Conservation (phyloP, 2,113 vertebrate species). For the Oxygymnocypris stewartii region DNA sequence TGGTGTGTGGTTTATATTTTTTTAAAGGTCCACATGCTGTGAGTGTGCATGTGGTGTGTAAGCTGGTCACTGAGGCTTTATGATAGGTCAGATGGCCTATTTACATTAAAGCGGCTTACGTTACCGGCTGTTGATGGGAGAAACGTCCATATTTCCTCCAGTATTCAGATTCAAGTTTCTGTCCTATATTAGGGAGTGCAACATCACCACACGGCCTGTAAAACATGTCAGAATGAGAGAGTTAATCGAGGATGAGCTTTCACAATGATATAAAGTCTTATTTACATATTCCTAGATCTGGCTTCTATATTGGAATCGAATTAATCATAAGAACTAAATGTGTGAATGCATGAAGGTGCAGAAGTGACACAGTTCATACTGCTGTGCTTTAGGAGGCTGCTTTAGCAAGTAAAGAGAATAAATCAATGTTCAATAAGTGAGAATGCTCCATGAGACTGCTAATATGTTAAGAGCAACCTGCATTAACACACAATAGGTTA, state of each 20-base stretch:
- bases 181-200: neutral
- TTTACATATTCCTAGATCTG: neutral
- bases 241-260: slow-evolving; percentile 5
- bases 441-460: slow-evolving; percentile 45
- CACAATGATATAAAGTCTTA: neutral
- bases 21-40: neutral
- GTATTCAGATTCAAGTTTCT: neutral
- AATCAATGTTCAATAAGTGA: slow-evolving; percentile 49
- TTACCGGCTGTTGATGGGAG: neutral
- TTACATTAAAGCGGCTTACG: slow-evolving; percentile 16
- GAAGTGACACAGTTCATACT: neutral
- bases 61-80: neutral
- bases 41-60: neutral
- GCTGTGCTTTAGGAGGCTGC: too few species aligned
- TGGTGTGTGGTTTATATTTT: slow-evolving; percentile 4
- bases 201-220: neutral
- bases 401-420: slow-evolving; percentile 31
- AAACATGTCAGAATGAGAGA: slow-evolving; percentile 10
- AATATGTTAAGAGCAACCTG: slow-evolving; percentile 8
- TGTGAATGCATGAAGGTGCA: neutral
- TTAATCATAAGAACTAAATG: neutral
- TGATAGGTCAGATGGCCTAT: slow-evolving; percentile 3
- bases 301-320: neutral
- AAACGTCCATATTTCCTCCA: neutral
- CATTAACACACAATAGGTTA: neutral